Percentiles rank a stretch among this genome's conserved stretches.
phyloP scores from a whole-genome alignment of 1,140 invertebrate genomes.

The Cyphomyrmex costatus region DNA sequence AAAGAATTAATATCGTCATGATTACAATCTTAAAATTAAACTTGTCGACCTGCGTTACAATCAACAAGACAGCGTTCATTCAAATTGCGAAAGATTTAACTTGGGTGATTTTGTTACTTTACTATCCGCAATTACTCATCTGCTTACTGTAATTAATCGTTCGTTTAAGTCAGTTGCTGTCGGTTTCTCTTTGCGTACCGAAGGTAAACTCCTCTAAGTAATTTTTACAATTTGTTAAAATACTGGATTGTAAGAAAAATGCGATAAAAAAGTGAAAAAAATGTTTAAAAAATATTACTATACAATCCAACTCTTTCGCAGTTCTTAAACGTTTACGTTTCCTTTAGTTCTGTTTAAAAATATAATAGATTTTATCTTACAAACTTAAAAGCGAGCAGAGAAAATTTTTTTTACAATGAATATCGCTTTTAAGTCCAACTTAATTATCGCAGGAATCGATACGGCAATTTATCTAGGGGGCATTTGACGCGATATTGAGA shows the following conservation, averaged over 20 bases:
- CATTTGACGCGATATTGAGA: conserved; percentile 45
- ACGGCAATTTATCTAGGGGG: conserved; percentile 38
- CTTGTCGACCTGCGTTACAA: background rate
- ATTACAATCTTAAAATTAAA: conserved; percentile 31
- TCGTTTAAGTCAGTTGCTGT: background rate
- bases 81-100: background rate
- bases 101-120: background rate
- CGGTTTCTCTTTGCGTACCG: background rate
- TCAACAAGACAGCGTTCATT: background rate
- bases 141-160: background rate
- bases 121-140: conserved; percentile 1
- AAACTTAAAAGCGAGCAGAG: background rate
- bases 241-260: background rate
- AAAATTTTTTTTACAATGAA: conserved; percentile 6
- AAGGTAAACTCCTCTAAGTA: background rate
- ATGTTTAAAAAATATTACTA: background rate
- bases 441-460: conserved; percentile 7
- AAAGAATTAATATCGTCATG: conserved; percentile 3
- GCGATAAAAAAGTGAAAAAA: background rate
- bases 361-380: background rate
- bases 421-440: conserved; percentile 18
- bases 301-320: background rate
- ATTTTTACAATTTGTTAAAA: conserved; percentile 17
- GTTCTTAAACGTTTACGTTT: background rate
- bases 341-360: background rate